Evolutionary conservation across 92 coral and sea anemone species (phyloP).

Genomic region (Palythoa grandis): DNA sequence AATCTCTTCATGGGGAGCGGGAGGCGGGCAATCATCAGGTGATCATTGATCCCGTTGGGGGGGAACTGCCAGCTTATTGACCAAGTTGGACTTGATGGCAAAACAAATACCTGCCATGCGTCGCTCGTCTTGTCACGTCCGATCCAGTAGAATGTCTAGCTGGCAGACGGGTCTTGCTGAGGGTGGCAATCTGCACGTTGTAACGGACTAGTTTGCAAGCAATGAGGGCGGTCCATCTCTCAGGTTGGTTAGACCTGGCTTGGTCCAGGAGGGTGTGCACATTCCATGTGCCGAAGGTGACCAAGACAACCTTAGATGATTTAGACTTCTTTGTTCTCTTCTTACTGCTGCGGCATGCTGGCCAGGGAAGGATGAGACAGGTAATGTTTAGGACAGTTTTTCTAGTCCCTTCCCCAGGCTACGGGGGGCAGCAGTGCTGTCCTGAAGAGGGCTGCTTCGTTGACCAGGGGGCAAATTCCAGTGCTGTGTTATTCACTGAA

Average conservation of each 20-base stretch:
- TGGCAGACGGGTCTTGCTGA: slow-evolving; percentile 53
- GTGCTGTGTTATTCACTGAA: slow-evolving; percentile 26
- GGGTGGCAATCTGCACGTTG: slow-evolving; percentile 57
- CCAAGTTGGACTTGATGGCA: slow-evolving; percentile 42
- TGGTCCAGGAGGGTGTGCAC: slow-evolving; percentile 55
- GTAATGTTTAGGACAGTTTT: slow-evolving; percentile 64
- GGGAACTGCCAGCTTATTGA: slow-evolving; percentile 18
- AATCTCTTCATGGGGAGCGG: slow-evolving; percentile 4
- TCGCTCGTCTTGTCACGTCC: slow-evolving; percentile 41
- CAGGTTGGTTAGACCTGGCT: slow-evolving; percentile 42
- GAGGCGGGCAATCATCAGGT: slow-evolving; percentile 13
- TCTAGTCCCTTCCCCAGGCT: slow-evolving; percentile 58
- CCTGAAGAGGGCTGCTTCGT: slow-evolving; percentile 68
- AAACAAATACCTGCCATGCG: slow-evolving; percentile 63
- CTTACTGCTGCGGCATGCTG: slow-evolving; percentile 54
- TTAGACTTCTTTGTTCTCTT: slow-evolving; percentile 4
- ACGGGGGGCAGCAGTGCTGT: slow-evolving; percentile 54
- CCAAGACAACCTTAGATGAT: not conserved
- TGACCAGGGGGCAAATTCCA: slow-evolving; percentile 59
- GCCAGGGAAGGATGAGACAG: slow-evolving; percentile 47
- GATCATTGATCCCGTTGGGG: slow-evolving; percentile 16
- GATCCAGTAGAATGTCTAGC: slow-evolving; percentile 60
- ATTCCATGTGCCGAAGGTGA: slow-evolving; percentile 51
- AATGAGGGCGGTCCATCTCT: slow-evolving; percentile 57
- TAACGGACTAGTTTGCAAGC: slow-evolving; percentile 47